These are phyloP conservation scores for Andrena bicolor DNA, from an alignment of 2,888 invertebrate species.

Conservation along the genomic window DNA sequence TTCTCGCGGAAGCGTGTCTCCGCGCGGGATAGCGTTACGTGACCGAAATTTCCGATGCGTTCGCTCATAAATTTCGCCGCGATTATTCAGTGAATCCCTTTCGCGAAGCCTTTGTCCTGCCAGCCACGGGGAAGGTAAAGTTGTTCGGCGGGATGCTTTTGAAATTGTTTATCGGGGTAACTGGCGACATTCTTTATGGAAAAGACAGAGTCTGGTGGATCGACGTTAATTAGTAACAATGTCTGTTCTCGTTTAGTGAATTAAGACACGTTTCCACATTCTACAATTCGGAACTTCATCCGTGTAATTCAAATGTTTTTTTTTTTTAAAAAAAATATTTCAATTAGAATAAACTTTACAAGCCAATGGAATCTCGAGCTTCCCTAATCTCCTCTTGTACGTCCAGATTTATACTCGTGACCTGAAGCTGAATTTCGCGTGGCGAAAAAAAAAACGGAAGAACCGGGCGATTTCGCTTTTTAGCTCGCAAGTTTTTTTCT, in stretches of 20 bases:
- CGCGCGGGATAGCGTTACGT: constrained; percentile 64
- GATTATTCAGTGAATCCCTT: constrained; percentile 58
- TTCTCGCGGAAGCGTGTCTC: constrained; percentile 51
- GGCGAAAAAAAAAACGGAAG: background rate
- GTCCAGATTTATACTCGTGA: too few relatives aligned
- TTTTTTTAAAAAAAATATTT: too few relatives aligned
- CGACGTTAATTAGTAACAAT: background rate
- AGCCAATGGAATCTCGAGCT: background rate
- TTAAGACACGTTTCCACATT: background rate
- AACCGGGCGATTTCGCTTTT: background rate
- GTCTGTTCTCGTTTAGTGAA: background rate
- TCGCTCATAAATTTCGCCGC: constrained; percentile 59
- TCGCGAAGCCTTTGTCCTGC: constrained; percentile 34
- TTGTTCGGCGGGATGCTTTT: constrained; percentile 9
- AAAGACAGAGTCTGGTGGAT: background rate
- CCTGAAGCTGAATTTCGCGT: too few relatives aligned
- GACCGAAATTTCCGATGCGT: constrained; percentile 67
- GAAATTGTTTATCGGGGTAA: constrained; percentile 23
- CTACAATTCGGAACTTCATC: too few relatives aligned
- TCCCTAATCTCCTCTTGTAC: background rate
- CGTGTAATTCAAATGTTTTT: too few relatives aligned
- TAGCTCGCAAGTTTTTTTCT: background rate
- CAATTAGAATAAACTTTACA: background rate
- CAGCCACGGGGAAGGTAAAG: background rate
- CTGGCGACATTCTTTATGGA: background rate